A percentile compares a stretch with the other conserved stretches of the same genome.
These are phyloP conservation scores for Idaea dimidiata DNA, from an alignment of 2,888 invertebrate genomes.

Conservation along the genomic window DNA sequence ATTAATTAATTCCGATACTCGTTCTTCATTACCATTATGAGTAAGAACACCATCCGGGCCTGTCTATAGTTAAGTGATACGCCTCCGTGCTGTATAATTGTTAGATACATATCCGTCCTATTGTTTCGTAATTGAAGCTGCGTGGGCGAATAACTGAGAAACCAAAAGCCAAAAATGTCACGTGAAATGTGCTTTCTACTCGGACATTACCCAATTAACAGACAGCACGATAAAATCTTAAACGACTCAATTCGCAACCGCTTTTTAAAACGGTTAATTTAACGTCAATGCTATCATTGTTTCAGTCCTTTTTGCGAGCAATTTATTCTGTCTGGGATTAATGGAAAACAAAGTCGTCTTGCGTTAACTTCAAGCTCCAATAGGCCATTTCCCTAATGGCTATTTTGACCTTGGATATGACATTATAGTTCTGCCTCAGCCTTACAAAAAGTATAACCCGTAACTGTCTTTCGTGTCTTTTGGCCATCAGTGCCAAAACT, in stretches of 20 bases:
- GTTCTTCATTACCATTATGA: not conserved
- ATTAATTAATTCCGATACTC: not conserved
- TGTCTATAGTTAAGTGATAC: not conserved
- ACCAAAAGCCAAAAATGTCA: conserved; percentile 34
- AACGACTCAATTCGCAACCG: not conserved
- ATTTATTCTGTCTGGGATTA: conserved; percentile 8
- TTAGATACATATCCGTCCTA: conserved; percentile 36
- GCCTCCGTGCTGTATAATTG: conserved; percentile 20
- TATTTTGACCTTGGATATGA: conserved; percentile 33
- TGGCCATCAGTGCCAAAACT: conserved; percentile 42
- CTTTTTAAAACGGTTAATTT: not conserved
- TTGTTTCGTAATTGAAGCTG: conserved; percentile 46
- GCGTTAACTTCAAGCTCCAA: conserved; percentile 3
- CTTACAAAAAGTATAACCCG: conserved; percentile 35
- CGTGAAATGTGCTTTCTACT: conserved; percentile 45
- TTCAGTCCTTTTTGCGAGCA: conserved; percentile 2
- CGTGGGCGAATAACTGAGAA: conserved; percentile 42
- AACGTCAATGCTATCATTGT: not conserved
- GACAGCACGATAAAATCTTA: conserved; percentile 35
- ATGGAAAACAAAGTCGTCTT: not conserved
- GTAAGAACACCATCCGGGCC: not conserved
- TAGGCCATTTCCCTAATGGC: conserved; percentile 12
- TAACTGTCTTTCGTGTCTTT: conserved; percentile 43
- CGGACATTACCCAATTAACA: conserved; percentile 33
- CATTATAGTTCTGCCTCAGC: conserved; percentile 32